A percentile compares a stretch with the other conserved stretches of the same genome.
These are phyloP conservation scores for Miltochrista miniata DNA, from an alignment of 2,888 invertebrate species.

Conservation along the genomic window DNA sequence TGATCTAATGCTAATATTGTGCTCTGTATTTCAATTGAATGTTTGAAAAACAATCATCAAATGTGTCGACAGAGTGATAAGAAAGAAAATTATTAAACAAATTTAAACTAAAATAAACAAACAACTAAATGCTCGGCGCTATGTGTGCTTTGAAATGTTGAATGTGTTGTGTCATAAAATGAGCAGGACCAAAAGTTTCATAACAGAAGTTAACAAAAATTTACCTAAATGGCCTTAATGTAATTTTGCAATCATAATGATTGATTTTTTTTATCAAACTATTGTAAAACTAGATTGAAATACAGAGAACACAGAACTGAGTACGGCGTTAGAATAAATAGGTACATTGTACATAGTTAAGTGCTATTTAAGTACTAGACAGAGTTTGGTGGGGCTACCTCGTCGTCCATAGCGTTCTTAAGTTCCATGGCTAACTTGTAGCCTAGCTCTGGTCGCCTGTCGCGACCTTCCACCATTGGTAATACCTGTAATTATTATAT, in stretches of 20 bases:
- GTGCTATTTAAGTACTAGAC: conserved; percentile 3
- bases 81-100: too few species aligned
- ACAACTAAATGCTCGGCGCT: too few species aligned
- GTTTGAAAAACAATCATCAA: too few species aligned
- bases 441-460: conserved; percentile 93
- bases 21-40: background rate
- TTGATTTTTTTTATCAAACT: too few species aligned
- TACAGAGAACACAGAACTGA: background rate
- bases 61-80: too few species aligned
- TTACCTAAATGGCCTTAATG: too few species aligned
- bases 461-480: conserved; percentile 94
- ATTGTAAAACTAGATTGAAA: conserved; percentile 1
- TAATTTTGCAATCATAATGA: too few species aligned
- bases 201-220: too few species aligned
- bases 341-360: conserved; percentile 4
- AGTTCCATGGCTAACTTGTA: conserved; percentile 94
- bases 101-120: too few species aligned
- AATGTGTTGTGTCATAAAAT: too few species aligned
- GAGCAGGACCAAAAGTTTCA: too few species aligned
- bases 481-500: conserved; percentile 83
- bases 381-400: conserved; percentile 22
- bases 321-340: conserved; percentile 19
- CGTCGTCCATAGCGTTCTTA: conserved; percentile 82
- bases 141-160: too few species aligned
- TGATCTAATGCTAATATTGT: background rate